A percentile compares a stretch with the other conserved stretches of the same genome.
phyloP scores from a whole-genome alignment of 2,113 vertebrate species.

The Spea multiplicata region DNA sequence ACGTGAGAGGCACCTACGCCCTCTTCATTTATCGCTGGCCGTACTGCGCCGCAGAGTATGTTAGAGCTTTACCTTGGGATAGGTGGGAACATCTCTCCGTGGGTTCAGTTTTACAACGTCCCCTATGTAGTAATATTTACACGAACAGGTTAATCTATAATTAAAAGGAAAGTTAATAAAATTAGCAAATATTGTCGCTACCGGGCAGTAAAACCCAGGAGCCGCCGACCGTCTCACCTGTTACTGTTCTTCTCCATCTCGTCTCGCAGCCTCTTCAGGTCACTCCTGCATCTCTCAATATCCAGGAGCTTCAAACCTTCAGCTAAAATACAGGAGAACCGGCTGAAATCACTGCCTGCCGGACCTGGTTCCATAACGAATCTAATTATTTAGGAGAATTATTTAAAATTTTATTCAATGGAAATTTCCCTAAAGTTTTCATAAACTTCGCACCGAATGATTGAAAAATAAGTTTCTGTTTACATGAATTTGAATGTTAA shows the following conservation, averaged over 20 bases:
- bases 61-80: conserved; percentile 68
- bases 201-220: not conserved
- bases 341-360: no score
- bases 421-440: no score
- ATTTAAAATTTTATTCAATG: no score
- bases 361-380: no score
- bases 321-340: not conserved
- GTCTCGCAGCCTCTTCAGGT: conserved; percentile 28
- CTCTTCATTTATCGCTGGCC: no score
- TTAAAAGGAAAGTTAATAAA: not conserved
- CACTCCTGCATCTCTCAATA: conserved; percentile 32
- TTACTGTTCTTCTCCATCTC: conserved; percentile 26
- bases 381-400: no score
- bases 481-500: no score
- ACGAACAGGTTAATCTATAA: conserved; percentile 68
- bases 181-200: not conserved
- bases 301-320: conserved; percentile 31
- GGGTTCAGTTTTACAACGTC: conserved; percentile 71
- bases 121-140: conserved; percentile 70
- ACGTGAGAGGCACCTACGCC: no score
- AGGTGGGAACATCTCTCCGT: conserved; percentile 72
- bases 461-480: no score
- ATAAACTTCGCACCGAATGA: no score
- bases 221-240: conserved; percentile 12
- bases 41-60: not conserved